Evolutionary conservation across 2,113 vertebrate species (phyloP).

Genomic region (Seriola aureovittata): DNA sequence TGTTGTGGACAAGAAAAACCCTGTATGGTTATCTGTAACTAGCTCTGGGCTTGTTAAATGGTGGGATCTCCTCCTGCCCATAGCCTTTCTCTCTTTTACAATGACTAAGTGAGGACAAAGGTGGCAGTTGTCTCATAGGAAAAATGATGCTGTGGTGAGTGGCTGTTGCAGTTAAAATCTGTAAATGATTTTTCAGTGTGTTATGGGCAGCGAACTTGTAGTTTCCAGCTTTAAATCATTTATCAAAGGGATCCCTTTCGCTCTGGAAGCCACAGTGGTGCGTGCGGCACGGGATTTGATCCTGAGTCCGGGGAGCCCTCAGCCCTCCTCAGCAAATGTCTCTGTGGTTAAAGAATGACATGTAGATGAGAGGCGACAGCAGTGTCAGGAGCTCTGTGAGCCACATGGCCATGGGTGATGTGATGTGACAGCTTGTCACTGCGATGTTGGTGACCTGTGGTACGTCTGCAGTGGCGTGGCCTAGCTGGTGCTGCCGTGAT

Average conservation of each 20-base stretch:
- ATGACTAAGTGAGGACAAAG: constrained; percentile 20
- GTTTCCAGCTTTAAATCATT: constrained; percentile 20
- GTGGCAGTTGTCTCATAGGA: constrained; percentile 17
- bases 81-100: constrained; percentile 30
- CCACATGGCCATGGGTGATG: constrained; percentile 78
- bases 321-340: constrained; percentile 59
- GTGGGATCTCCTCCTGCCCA: constrained; percentile 36
- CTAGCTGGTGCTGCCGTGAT: constrained; percentile 67
- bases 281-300: constrained; percentile 7
- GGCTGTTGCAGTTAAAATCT: constrained; percentile 37
- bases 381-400: constrained; percentile 78
- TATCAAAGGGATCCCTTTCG: constrained; percentile 30
- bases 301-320: constrained; percentile 38
- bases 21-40: constrained; percentile 30
- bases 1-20: constrained; percentile 30
- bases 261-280: constrained; percentile 15
- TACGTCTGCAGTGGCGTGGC: constrained; percentile 62
- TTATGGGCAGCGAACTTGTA: background rate
- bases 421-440: constrained; percentile 84
- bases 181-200: constrained; percentile 13
- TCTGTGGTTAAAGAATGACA: constrained; percentile 66
- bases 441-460: constrained; percentile 73
- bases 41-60: constrained; percentile 11
- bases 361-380: constrained; percentile 82
- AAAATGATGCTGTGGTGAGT: constrained; percentile 37